Percentiles rank a stretch among this genome's conserved stretches.
Evolutionary conservation across 1,140 invertebrate genomes (phyloP).

Genomic region (Hesperophylax magnus): DNA sequence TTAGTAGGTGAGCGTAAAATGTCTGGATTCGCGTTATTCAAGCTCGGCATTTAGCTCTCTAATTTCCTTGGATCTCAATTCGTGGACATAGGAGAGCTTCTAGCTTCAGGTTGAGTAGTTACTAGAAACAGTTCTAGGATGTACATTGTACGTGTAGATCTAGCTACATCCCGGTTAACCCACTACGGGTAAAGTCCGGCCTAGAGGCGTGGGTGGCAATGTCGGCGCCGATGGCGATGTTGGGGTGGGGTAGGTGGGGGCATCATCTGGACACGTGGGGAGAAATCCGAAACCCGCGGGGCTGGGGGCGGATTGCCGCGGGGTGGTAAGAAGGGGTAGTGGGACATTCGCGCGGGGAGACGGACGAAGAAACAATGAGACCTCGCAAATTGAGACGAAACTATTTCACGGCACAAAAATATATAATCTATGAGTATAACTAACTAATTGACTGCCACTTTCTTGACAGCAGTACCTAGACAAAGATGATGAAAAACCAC

Average conservation of each 20-base stretch:
- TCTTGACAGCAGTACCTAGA: too few species aligned
- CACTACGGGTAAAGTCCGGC: background rate
- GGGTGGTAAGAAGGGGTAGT: background rate
- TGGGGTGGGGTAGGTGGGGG: constrained; percentile 23
- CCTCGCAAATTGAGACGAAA: background rate
- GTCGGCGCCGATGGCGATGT: background rate
- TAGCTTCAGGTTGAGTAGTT: background rate
- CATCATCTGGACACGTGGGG: constrained; percentile 55
- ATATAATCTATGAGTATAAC: too few species aligned
- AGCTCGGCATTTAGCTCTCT: too few species aligned
- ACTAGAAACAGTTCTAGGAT: background rate
- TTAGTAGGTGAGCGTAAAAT: too few species aligned
- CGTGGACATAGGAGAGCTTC: background rate
- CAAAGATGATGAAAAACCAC: too few species aligned
- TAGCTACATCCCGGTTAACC: too few species aligned
- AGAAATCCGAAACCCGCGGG: constrained; percentile 44
- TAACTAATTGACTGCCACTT: too few species aligned
- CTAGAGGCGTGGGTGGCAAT: background rate
- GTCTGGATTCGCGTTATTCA: too few species aligned
- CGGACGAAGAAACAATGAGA: background rate
- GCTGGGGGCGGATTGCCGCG: background rate
- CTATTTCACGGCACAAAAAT: background rate
- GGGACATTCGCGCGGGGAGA: background rate
- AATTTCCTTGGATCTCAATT: too few species aligned
- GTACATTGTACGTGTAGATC: background rate